Percentiles rank a stretch among this genome's conserved stretches.
phyloP scores from a whole-genome alignment of 2,888 invertebrate species.

The Sinohyriopsis cumingii region DNA sequence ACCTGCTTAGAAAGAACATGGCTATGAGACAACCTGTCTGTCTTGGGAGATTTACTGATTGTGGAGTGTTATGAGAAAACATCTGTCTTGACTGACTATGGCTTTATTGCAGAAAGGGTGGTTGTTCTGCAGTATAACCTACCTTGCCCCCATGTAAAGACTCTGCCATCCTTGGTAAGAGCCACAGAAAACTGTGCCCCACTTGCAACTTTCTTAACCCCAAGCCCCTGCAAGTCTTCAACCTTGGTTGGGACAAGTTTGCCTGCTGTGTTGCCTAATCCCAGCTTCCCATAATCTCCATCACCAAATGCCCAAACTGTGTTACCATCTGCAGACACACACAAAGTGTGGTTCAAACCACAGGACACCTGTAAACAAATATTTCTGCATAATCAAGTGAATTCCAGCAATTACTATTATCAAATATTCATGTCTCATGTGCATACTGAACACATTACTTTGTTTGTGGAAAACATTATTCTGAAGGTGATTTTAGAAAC shows the following conservation, averaged over 20 bases:
- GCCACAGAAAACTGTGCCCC: conserved; percentile 80
- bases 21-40: neutral
- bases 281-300: conserved; percentile 79
- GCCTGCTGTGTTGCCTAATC: conserved; percentile 68
- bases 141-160: conserved; percentile 77
- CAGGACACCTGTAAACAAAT: conserved; percentile 74
- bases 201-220: conserved; percentile 77
- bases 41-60: no score
- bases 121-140: neutral
- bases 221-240: conserved; percentile 75
- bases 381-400: no score
- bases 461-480: no score
- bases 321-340: conserved; percentile 77
- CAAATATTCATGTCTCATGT: no score
- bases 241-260: conserved; percentile 73
- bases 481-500: no score
- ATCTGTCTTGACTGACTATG: no score
- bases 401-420: no score
- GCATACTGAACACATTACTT: no score
- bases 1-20: neutral
- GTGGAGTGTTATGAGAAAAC: no score
- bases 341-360: conserved; percentile 79
- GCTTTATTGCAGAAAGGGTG: no score
- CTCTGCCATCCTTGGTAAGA: conserved; percentile 76
- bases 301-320: conserved; percentile 80